Conservation (phyloP, 1,140 invertebrate genomes). For the Fopius arisanus region DNA sequence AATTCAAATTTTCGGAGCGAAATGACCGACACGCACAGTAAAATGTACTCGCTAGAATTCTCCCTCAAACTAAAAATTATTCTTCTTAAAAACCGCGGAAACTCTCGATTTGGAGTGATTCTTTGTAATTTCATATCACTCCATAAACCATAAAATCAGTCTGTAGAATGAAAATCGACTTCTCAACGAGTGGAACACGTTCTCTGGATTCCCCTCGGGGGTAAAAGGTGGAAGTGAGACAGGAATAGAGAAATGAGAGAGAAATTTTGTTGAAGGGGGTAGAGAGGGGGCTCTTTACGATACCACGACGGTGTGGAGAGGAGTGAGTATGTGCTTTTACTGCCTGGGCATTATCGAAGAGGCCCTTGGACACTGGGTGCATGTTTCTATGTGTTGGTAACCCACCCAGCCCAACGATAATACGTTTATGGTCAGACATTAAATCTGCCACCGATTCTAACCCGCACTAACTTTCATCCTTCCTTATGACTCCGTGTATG, state of each 20-base stretch:
- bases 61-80: too few species aligned
- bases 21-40: too few species aligned
- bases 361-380: slow-evolving; percentile 10
- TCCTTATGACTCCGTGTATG: neutral
- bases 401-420: slow-evolving; percentile 34
- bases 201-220: neutral
- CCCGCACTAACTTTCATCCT: slow-evolving; percentile 35
- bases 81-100: neutral
- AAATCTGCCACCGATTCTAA: slow-evolving; percentile 40
- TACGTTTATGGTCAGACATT: slow-evolving; percentile 46
- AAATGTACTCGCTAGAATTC: too few species aligned
- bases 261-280: neutral
- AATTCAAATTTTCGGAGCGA: too few species aligned
- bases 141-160: slow-evolving; percentile 2
- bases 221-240: slow-evolving; percentile 10
- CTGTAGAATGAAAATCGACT: slow-evolving; percentile 11
- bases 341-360: slow-evolving; percentile 31
- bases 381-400: neutral
- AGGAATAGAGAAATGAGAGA: neutral
- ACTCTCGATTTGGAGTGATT: neutral
- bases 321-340: slow-evolving; percentile 32
- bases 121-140: neutral
- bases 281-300: slow-evolving; percentile 17
- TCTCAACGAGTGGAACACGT: slow-evolving; percentile 7
- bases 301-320: slow-evolving; percentile 14